These are phyloP conservation scores for Wiebesia pumilae DNA, from an alignment of 1,140 invertebrate genomes.

Conservation along the genomic window DNA sequence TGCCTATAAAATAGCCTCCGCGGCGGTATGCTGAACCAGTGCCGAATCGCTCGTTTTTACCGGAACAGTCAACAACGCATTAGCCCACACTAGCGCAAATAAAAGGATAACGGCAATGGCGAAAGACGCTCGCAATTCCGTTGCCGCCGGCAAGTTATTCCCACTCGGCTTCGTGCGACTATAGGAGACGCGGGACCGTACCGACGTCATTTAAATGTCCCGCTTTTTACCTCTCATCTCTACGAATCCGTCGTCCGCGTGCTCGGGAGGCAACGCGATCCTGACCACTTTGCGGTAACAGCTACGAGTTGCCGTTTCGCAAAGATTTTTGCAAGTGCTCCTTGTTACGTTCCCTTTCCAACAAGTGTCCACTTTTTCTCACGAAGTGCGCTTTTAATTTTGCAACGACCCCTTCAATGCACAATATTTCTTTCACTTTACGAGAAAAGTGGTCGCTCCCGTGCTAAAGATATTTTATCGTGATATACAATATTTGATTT, in stretches of 20 bases:
- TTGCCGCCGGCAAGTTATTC: conserved; percentile 67
- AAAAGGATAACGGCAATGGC: neutral
- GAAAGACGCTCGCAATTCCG: neutral
- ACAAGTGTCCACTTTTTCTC: neutral
- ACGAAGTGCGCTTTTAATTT: neutral
- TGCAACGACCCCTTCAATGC: too few relatives aligned
- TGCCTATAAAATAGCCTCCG: neutral
- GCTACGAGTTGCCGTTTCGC: neutral
- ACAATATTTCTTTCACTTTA: too few relatives aligned
- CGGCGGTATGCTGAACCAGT: neutral
- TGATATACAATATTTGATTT: too few relatives aligned
- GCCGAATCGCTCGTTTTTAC: neutral
- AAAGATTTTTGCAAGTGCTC: neutral
- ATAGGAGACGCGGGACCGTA: conserved; percentile 57
- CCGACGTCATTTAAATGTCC: conserved; percentile 75
- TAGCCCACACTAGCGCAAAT: neutral
- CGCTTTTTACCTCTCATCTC: conserved; percentile 72
- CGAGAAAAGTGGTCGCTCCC: too few relatives aligned
- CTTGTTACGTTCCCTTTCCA: too few relatives aligned
- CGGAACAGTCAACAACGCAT: neutral
- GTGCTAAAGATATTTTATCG: too few relatives aligned
- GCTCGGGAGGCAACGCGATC: conserved; percentile 40
- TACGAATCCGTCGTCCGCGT: conserved; percentile 61
- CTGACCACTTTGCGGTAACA: conserved; percentile 2
- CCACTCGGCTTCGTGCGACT: conserved; percentile 55